Evolutionary conservation across 2,888 invertebrate genomes (phyloP).

Genomic region (Flabesymbios commensalis): DNA sequence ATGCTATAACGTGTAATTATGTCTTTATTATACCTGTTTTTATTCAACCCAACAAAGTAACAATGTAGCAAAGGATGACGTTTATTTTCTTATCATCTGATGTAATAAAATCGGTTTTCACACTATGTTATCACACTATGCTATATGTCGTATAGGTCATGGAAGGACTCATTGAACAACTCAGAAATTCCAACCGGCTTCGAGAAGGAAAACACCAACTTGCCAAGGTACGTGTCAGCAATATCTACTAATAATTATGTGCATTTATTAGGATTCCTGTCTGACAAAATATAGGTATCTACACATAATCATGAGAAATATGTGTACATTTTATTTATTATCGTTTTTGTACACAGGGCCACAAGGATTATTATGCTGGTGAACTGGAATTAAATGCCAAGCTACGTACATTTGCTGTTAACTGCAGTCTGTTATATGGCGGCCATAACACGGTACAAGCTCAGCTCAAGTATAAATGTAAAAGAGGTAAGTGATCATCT

Average conservation of each 20-base stretch:
- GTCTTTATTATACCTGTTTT: too few relatives aligned
- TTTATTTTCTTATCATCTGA: too few relatives aligned
- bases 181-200: conserved; percentile 33
- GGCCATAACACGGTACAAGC: conserved; percentile 60
- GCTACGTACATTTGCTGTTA: conserved; percentile 57
- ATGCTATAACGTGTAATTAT: too few relatives aligned
- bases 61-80: too few relatives aligned
- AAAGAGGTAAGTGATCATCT: conserved; percentile 53
- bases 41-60: too few relatives aligned
- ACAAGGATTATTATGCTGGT: conserved; percentile 53
- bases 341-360: conserved; percentile 22
- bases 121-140: too few relatives aligned
- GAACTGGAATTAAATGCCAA: conserved; percentile 59
- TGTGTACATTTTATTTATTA: background rate
- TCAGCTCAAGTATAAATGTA: conserved; percentile 54
- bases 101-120: too few relatives aligned
- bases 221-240: conserved; percentile 20
- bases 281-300: too few relatives aligned
- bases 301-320: too few relatives aligned
- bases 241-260: background rate
- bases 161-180: conserved; percentile 40
- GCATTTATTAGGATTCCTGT: too few relatives aligned
- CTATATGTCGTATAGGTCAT: conserved; percentile 29
- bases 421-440: conserved; percentile 56
- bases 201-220: conserved; percentile 28